Conservation (phyloP, 2,797 vertebrate species). For the Bucorvus abyssinicus region DNA sequence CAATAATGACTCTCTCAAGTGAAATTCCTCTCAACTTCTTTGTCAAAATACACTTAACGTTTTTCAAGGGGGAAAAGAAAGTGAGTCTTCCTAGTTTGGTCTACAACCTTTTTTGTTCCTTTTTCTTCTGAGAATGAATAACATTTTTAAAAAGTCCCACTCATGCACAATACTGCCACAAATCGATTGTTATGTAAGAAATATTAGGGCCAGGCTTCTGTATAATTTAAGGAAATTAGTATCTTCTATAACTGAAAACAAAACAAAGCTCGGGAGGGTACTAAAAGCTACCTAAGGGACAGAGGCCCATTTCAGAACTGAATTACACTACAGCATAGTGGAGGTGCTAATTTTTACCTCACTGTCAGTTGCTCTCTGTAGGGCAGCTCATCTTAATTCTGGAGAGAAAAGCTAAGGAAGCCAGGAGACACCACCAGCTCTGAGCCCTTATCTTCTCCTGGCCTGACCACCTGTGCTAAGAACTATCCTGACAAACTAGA, state of each 20-base stretch:
- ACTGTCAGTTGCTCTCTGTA: neutral
- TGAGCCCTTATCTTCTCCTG: neutral
- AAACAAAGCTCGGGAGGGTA: neutral
- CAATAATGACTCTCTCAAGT: neutral
- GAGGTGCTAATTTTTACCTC: neutral
- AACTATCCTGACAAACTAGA: neutral
- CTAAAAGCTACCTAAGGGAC: neutral
- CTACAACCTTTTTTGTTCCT: neutral
- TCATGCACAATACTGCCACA: neutral
- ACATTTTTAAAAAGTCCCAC: accelerated
- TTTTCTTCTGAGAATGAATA: neutral
- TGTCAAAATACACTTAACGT: neutral
- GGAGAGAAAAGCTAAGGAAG: neutral
- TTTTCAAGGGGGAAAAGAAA: neutral
- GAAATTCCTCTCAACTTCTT: neutral
- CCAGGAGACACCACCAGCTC: neutral
- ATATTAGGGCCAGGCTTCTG: neutral
- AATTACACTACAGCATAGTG: neutral
- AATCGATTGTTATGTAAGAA: neutral
- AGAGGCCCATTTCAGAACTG: neutral
- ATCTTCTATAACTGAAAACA: neutral
- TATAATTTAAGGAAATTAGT: neutral
- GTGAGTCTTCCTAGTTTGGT: neutral
- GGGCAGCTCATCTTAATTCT: neutral
- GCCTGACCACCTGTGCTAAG: neutral